Conservation (phyloP, 2,888 invertebrate species). For the Ormia ochracea region DNA sequence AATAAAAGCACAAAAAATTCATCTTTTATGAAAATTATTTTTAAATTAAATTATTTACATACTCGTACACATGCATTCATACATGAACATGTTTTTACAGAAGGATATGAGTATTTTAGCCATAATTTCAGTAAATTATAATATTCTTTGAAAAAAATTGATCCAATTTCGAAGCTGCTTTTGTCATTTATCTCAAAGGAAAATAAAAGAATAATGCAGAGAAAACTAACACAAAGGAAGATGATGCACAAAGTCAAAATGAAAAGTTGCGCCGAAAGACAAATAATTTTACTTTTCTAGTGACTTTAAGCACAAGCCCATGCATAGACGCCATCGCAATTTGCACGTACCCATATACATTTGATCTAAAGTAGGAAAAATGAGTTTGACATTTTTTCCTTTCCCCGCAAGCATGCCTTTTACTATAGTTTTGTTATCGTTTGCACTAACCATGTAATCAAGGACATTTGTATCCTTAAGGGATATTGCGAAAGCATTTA, state of each 20-base stretch:
- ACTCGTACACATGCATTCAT: too few relatives aligned
- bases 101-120: too few relatives aligned
- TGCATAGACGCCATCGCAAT: background rate
- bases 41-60: background rate
- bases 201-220: conserved; percentile 4
- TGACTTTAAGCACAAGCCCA: background rate
- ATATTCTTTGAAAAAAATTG: conserved; percentile 12
- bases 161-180: conserved; percentile 4
- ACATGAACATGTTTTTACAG: too few relatives aligned
- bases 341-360: background rate
- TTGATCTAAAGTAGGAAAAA: background rate
- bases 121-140: conserved; percentile 13
- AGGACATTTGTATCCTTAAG: conserved; percentile 48
- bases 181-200: background rate
- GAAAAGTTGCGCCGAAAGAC: conserved; percentile 29
- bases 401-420: background rate
- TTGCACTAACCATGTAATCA: conserved; percentile 51
- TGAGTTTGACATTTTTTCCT: background rate
- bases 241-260: conserved; percentile 22
- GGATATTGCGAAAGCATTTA: conserved; percentile 42
- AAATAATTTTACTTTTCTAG: conserved; percentile 25
- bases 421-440: conserved; percentile 18
- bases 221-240: background rate
- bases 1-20: background rate
- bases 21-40: background rate